Evolutionary conservation across 2,888 invertebrate species (phyloP), one percentile per base, ranked within the genome.

Genomic region (Apodemia zela): DNA sequence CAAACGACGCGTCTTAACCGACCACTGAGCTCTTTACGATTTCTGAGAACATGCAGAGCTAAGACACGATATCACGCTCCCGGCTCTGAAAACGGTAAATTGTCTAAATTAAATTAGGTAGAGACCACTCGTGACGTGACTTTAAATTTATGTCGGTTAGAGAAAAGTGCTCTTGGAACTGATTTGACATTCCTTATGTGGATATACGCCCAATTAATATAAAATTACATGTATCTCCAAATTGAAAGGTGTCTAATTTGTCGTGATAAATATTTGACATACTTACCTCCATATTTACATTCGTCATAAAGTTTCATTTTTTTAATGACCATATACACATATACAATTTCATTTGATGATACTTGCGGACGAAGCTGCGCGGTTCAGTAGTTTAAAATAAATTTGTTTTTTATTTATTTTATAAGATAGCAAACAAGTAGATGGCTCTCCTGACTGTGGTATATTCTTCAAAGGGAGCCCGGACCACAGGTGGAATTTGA

Each of bases 41-140:
- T 87, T 86, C 87, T 77, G 69, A 84, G 87, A 87, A 87, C 67
- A 68, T 68, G 69, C 74, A 68, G 74, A 70, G 74, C 74, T 76
- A 77, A 71, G 72, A 73, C 78, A 76, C 78, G 76, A 77, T 71
- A 72, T 74, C 78, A 76, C 78, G 76, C 72, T 69, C 66, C 67
- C 67, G 67, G 68, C 78, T 76, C 60, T 29, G 76, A 79, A 80
- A 85, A 85, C 85, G 81, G 84, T 84, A 84, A 80, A 84, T 79
- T 76, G 75, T 79, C 81, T 82, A 82, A 85, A 85, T 85, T 84
- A 84, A 85, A 82, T 79, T 78, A 77, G 78, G 74, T 78, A 78
- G 79, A 79, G 77, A 73, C 77, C 79, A 75, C 70, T 76, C 77
- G 80, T 76, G 77, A 78, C 75, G 68, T 66, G 72, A 67, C 68